Evolutionary conservation across 2,113 vertebrate genomes (phyloP), one percentile per base, ranked within the genome.

Genomic region (Callopanchax toddi): DNA sequence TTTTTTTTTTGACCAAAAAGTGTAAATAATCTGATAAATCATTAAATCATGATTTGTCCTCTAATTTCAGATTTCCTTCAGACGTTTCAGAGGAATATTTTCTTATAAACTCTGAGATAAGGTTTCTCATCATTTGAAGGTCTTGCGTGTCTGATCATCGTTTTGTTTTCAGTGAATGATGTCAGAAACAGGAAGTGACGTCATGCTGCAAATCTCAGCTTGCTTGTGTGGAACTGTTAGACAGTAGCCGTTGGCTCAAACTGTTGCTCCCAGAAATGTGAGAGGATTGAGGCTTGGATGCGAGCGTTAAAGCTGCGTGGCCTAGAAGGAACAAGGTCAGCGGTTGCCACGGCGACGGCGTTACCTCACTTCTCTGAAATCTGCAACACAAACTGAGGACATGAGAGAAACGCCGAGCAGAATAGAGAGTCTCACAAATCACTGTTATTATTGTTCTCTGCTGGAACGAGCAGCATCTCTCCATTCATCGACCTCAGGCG

Each of bases 331-430:
- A 22, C 7, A 18, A 68, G 75, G 71, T 72, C 71, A 57, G 0
- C 12, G 40, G 63, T 71, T 20, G 56, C 81, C 64, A 74, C 20
- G 13, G 44, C 16, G 29, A 71, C 40, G 5, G 56, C 55, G 2
- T 0, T 5, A 60, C 59, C 61, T 70, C 54, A 17, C 56, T 62
- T 23, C 9, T 16, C 39, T 40, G 34, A 52, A 57, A 13, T 26
- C 26, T 1, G 21, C 11, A 7, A 15, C 46, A 63, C 18, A 29
- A 11, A 45, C 54, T 53, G 51, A 26, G 26, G 59, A 56, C 32
- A 15, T 13, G 52, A 69, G 55, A 50, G 64, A 26, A 54, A 9
- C 46, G 45, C n/a, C 15, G 26, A 23, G 18, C n/a, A 59, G n/a
- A 37, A 37, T 11, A 3, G 11, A 37, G 34, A 36, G 11, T 36